These are phyloP conservation scores for Pristionchus entomophagus DNA, from an alignment of 2,888 invertebrate genomes.

Conservation along the genomic window DNA sequence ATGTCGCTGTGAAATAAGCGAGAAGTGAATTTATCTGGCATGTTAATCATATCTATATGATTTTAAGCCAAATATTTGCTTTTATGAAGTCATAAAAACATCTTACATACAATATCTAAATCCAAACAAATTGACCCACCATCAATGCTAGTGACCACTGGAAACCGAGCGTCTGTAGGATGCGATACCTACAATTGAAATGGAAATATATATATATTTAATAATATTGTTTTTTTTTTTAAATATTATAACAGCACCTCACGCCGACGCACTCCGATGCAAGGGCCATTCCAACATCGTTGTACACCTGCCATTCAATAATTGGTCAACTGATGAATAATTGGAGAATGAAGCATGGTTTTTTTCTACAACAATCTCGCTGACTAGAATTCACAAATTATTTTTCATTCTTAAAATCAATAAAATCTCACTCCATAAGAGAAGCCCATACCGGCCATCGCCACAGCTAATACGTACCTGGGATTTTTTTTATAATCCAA, in stretches of 20 bases:
- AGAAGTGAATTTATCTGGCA: background rate
- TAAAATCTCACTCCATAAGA: slow-evolving; percentile 54
- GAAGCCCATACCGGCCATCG: slow-evolving; percentile 60
- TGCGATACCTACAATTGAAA: slow-evolving; percentile 50
- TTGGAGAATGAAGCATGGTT: too few species aligned
- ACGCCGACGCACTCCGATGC: slow-evolving; percentile 58
- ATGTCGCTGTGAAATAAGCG: background rate
- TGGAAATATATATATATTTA: too few species aligned
- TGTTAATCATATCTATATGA: too few species aligned
- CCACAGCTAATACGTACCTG: slow-evolving; percentile 48
- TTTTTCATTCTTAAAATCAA: too few species aligned
- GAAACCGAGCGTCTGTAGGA: slow-evolving; percentile 61
- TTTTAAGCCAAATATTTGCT: too few species aligned
- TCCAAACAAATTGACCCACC: slow-evolving; percentile 40
- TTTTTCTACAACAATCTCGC: too few species aligned
- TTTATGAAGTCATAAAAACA: background rate
- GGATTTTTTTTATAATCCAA: too few species aligned
- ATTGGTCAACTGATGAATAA: too few species aligned
- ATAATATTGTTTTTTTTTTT: too few species aligned
- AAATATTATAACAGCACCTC: slow-evolving; percentile 7
- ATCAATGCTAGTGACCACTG: slow-evolving; percentile 60
- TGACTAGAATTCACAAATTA: too few species aligned
- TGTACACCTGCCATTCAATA: slow-evolving; percentile 48
- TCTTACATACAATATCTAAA: background rate
- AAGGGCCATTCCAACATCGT: slow-evolving; percentile 57